Conservation (phyloP, 1,140 invertebrate species). For the Sitodiplosis mosellana region DNA sequence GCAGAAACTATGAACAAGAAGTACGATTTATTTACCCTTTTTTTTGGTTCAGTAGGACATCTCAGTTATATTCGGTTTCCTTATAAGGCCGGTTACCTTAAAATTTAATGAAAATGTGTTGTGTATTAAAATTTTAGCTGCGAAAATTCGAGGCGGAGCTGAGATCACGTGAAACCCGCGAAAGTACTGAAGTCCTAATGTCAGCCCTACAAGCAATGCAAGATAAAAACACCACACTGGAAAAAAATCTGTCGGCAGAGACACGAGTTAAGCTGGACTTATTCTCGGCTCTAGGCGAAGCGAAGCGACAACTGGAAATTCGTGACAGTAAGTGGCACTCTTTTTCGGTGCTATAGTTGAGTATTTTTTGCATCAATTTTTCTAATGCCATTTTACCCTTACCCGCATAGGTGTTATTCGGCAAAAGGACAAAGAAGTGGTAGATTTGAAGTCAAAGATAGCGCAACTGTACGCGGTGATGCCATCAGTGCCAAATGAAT, state of each 20-base stretch:
- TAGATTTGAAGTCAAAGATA: constrained; percentile 74
- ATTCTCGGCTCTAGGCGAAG: constrained; percentile 88
- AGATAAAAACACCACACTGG: constrained; percentile 73
- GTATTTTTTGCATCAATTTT: background rate
- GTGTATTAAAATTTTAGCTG: background rate
- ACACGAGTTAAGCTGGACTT: constrained; percentile 90
- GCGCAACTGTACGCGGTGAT: constrained; percentile 84
- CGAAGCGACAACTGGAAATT: constrained; percentile 81
- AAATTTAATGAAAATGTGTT: constrained; percentile 1
- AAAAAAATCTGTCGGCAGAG: constrained; percentile 86
- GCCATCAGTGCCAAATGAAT: constrained; percentile 68
- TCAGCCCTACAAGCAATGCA: constrained; percentile 62
- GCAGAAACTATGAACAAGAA: constrained; percentile 21
- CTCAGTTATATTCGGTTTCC: too few relatives aligned
- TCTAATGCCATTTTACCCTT: background rate
- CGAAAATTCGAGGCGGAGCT: constrained; percentile 20
- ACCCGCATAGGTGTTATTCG: constrained; percentile 47
- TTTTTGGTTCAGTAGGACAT: too few relatives aligned
- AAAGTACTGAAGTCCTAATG: constrained; percentile 65
- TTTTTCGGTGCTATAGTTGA: background rate
- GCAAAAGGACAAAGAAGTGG: constrained; percentile 75
- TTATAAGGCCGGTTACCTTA: too few relatives aligned
- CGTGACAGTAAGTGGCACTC: constrained; percentile 56
- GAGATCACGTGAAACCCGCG: constrained; percentile 43
- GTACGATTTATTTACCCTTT: too few relatives aligned